Conservation (phyloP, 2,888 invertebrate species). For the Napeogenes sylphis region DNA sequence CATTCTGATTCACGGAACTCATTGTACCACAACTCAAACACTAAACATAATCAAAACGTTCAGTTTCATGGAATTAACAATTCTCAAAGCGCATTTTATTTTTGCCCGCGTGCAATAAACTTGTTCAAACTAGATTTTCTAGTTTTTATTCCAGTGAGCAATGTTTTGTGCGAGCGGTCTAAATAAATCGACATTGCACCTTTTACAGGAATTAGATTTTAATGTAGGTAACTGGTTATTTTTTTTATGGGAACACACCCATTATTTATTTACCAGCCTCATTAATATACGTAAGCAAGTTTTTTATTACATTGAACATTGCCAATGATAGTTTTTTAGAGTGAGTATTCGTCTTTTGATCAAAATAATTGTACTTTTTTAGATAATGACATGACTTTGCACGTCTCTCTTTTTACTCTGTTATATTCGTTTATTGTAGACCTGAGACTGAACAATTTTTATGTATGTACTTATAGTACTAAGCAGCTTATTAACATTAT, state of each 20-base stretch:
- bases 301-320: too few relatives aligned
- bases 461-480: too few relatives aligned
- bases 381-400: too few relatives aligned
- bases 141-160: constrained; percentile 14
- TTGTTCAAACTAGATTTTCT: constrained; percentile 32
- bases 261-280: too few relatives aligned
- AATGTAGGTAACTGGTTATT: background rate
- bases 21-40: constrained; percentile 41
- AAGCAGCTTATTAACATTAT: too few relatives aligned
- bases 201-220: constrained; percentile 4
- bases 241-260: background rate
- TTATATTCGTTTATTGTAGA: too few relatives aligned
- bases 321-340: too few relatives aligned
- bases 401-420: too few relatives aligned
- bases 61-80: constrained; percentile 70
- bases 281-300: background rate
- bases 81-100: constrained; percentile 68
- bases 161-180: background rate
- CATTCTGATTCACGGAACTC: constrained; percentile 16
- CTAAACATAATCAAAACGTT: constrained; percentile 65
- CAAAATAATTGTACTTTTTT: too few relatives aligned
- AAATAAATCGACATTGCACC: constrained; percentile 6
- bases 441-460: too few relatives aligned
- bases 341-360: too few relatives aligned
- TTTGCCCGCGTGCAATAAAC: constrained; percentile 55